Conservation (phyloP, 2,113 vertebrate species). For the Psettodes erumei region DNA sequence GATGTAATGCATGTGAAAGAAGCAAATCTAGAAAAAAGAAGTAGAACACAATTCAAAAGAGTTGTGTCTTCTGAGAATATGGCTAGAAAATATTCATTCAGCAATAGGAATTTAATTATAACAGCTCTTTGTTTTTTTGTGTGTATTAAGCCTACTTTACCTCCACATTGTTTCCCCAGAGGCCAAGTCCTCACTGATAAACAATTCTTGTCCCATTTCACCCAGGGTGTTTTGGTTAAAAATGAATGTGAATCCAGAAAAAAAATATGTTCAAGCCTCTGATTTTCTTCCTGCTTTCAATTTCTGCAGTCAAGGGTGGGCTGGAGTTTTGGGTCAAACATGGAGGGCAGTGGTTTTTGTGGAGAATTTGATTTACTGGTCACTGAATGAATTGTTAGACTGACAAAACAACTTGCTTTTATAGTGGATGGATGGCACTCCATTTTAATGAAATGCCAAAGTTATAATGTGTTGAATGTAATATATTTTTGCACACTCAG, state of each 20-base stretch:
- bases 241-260: slow-evolving; percentile 36
- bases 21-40: neutral
- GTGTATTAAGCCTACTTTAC: neutral
- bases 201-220: slow-evolving; percentile 33
- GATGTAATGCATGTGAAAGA: neutral
- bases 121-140: slow-evolving; percentile 1
- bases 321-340: neutral
- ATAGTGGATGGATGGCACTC: neutral
- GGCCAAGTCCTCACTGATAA: slow-evolving; percentile 31
- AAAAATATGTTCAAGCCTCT: slow-evolving; percentile 33
- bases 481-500: too few relatives aligned
- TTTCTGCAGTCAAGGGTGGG: neutral
- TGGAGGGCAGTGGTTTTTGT: neutral
- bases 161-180: slow-evolving; percentile 13
- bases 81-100: slow-evolving; percentile 1
- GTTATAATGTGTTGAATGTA: too few relatives aligned
- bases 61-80: neutral
- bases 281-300: slow-evolving; percentile 1
- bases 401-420: neutral
- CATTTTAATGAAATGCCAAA: neutral
- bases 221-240: slow-evolving; percentile 23
- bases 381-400: neutral
- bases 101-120: slow-evolving; percentile 3
- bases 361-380: neutral
- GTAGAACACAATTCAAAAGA: neutral